These are phyloP conservation scores for Eudasyphora cyanicolor DNA, from an alignment of 2,888 invertebrate genomes.

Conservation along the genomic window DNA sequence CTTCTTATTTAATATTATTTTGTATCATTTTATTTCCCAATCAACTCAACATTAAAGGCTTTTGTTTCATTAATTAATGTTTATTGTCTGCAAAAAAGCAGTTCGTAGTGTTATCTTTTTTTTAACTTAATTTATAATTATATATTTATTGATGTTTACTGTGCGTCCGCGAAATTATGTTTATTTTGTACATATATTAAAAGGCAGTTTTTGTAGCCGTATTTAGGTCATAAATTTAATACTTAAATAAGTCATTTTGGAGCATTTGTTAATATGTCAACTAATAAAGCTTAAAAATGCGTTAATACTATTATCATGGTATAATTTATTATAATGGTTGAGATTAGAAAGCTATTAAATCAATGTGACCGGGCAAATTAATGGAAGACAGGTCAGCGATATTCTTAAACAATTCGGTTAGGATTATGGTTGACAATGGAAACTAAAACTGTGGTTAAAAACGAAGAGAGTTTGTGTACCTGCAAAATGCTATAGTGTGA, in stretches of 20 bases:
- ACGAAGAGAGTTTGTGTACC: too few relatives aligned
- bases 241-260: constrained; percentile 4
- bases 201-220: not conserved
- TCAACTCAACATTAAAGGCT: too few relatives aligned
- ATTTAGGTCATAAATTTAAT: constrained; percentile 25
- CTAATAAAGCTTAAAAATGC: constrained; percentile 27
- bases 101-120: constrained; percentile 8
- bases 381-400: too few relatives aligned
- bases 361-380: too few relatives aligned
- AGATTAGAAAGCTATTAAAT: constrained; percentile 9
- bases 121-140: constrained; percentile 14
- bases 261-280: constrained; percentile 7
- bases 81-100: not conserved
- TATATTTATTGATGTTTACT: constrained; percentile 25
- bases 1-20: not conserved
- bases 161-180: not conserved
- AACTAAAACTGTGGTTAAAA: too few relatives aligned
- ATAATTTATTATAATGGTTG: not conserved
- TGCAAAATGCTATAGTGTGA: too few relatives aligned
- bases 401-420: too few relatives aligned
- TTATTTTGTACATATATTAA: not conserved
- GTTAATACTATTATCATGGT: not conserved
- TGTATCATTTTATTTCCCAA: too few relatives aligned
- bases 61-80: not conserved
- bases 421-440: too few relatives aligned